Base-by-base conservation (phyloP, 2,888 invertebrate genomes). In the Andrena praecox region DNA sequence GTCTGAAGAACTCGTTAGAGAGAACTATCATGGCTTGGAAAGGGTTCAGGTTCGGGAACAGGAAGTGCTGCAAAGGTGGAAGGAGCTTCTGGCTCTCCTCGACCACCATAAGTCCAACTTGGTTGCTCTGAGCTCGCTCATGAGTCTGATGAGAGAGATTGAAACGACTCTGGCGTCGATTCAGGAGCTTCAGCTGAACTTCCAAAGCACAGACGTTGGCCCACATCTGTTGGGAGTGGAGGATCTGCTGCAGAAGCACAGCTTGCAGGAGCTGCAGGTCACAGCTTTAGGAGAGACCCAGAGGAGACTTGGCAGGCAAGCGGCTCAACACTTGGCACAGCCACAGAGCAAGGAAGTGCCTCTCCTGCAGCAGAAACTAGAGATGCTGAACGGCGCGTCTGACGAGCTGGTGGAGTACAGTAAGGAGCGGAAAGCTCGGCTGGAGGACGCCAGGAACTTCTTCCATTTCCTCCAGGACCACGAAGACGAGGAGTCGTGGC, bases 401-500 rank as follows among this genome's bases (percentile, higher is more conserved):
- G 96, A 97, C 89, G 96, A 96, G 95, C 92, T 97, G 78, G 95
- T 96, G 16, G 96, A 96, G 63, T 96, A 96, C 52, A 97, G 97
- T 59, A 96, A 97, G 73, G 96, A 96, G 89, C 96, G 99, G 7
- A 97, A 98, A 84, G 96, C 96, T 0, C 95, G 97, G 16, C 95
- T 99, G 16, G 99, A 99, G 93, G 98, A 99, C 91, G 98, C 99
- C 0, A 95, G 98, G 79, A 97, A 98, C 92, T 97, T 98, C 91
- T 99, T 97, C 95, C 98, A 99, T 94, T 99, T 99, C 94, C 95
- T 99, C 77, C 98, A 99, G 94, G 99, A 99, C 93, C 97, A 98
- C 90, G 99, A 99, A 90, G 99, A 99, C 91, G 99, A 99, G 94
- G 99, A 99, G 94, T 97, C 98, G 0, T 99, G 99, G 99, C 95